Conservation (phyloP, 2,888 invertebrate genomes). For the Epinotia ramella region DNA sequence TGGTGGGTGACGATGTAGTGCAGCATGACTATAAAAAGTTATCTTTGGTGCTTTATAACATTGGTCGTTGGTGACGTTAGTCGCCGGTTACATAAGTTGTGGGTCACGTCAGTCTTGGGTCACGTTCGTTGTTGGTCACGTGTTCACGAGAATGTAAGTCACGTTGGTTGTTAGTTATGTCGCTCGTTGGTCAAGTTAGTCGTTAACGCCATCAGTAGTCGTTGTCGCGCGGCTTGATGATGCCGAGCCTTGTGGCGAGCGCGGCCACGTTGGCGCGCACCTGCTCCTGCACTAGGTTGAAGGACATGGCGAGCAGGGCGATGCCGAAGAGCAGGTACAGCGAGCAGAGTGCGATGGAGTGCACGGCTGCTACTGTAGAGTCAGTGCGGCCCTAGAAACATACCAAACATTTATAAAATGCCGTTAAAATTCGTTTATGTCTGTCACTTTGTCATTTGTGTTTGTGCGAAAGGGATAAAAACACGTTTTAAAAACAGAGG, state of each 20-base stretch:
- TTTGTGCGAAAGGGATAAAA: no score
- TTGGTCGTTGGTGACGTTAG: not conserved
- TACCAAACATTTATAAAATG: not conserved
- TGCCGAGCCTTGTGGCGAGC: constrained; percentile 94
- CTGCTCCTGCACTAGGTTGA: constrained; percentile 97
- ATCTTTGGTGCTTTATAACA: no score
- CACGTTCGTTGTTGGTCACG: not conserved
- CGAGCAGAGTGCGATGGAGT: constrained; percentile 93
- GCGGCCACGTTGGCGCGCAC: constrained; percentile 95
- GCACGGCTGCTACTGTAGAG: constrained; percentile 73
- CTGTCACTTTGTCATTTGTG: no score
- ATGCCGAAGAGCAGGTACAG: constrained; percentile 97
- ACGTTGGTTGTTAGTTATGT: not conserved
- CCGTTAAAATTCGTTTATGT: no score
- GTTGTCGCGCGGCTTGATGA: constrained; percentile 88
- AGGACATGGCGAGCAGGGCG: constrained; percentile 97
- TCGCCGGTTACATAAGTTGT: not conserved
- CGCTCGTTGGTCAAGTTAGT: not conserved
- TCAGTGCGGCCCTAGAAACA: constrained; percentile 55
- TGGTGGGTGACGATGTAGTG: no score
- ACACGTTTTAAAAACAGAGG: no score
- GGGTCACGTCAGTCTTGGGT: not conserved
- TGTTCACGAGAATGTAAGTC: not conserved
- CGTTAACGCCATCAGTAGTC: constrained; percentile 4
- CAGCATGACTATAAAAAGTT: no score